These are phyloP conservation scores for Platyrinchus mystaceus DNA, from an alignment of 2,797 vertebrate species.

Conservation along the genomic window DNA sequence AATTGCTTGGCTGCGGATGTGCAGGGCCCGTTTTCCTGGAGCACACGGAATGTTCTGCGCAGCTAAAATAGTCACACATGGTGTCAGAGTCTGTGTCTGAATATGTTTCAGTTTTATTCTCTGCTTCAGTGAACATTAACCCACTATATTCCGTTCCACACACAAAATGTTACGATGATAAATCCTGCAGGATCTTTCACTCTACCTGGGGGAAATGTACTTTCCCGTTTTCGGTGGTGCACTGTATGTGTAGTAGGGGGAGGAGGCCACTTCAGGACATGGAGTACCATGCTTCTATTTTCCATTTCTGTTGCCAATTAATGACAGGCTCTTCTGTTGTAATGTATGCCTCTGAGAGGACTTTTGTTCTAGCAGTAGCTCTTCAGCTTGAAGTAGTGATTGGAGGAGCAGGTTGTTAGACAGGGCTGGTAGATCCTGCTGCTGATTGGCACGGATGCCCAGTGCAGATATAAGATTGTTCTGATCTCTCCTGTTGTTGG, in stretches of 20 bases:
- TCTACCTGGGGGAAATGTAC: neutral
- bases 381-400: neutral
- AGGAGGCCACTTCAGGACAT: neutral
- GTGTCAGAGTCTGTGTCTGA: neutral
- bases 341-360: neutral
- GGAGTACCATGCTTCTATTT: neutral
- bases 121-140: neutral
- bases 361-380: slow-evolving; percentile 4
- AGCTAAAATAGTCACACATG: neutral
- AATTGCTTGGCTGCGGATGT: neutral
- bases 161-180: neutral
- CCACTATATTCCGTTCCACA: neutral
- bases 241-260: neutral
- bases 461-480: neutral
- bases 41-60: rapidly evolving
- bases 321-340: neutral
- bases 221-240: neutral
- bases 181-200: neutral
- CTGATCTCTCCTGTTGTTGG: neutral
- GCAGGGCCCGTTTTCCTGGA: neutral
- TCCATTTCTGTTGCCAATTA: neutral
- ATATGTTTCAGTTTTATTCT: neutral
- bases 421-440: slow-evolving; percentile 15
- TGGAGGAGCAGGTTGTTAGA: neutral
- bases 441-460: neutral